These are phyloP conservation scores for Spongilla lacustris DNA, from an alignment of 37 sponge, comb jelly and placozoan genomes.

Conservation along the genomic window DNA sequence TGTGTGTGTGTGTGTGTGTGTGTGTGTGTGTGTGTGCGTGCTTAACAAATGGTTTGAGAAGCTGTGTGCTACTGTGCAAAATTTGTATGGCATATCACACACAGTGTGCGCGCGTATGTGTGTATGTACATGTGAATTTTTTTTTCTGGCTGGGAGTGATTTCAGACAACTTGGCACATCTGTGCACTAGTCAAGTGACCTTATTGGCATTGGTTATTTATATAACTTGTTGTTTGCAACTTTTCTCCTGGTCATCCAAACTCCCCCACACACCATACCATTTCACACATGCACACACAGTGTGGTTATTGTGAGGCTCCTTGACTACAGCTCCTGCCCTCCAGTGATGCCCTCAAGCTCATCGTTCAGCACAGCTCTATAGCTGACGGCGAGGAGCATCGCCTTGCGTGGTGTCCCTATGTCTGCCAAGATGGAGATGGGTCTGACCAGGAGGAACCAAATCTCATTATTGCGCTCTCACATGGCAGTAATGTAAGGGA, in stretches of 20 bases:
- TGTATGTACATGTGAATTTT: too few relatives aligned
- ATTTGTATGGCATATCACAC: too few relatives aligned
- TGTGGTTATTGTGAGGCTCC: neutral
- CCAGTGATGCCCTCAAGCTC: slow-evolving; percentile 7
- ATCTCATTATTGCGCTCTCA: slow-evolving; percentile 34
- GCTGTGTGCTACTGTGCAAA: too few relatives aligned
- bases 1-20: slow-evolving; percentile 21
- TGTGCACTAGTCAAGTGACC: too few relatives aligned
- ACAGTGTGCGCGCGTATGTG: too few relatives aligned
- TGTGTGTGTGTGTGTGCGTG: neutral
- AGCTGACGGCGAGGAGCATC: slow-evolving; percentile 41
- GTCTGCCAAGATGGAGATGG: slow-evolving; percentile 36
- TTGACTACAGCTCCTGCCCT: neutral
- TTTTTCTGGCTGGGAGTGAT: neutral
- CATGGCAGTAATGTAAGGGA: slow-evolving; percentile 61
- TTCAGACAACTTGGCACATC: neutral
- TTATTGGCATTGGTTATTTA: too few relatives aligned
- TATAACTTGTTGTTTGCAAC: too few relatives aligned
- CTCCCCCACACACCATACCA: neutral
- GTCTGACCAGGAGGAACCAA: slow-evolving; percentile 46
- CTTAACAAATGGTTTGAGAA: too few relatives aligned
- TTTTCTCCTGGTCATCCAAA: neutral
- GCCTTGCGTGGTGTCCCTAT: slow-evolving; percentile 83
- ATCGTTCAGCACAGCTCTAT: slow-evolving; percentile 19
- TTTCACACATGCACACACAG: neutral